phyloP scores from a whole-genome alignment of 1,140 invertebrate genomes.

The Neodiprion fabricii region DNA sequence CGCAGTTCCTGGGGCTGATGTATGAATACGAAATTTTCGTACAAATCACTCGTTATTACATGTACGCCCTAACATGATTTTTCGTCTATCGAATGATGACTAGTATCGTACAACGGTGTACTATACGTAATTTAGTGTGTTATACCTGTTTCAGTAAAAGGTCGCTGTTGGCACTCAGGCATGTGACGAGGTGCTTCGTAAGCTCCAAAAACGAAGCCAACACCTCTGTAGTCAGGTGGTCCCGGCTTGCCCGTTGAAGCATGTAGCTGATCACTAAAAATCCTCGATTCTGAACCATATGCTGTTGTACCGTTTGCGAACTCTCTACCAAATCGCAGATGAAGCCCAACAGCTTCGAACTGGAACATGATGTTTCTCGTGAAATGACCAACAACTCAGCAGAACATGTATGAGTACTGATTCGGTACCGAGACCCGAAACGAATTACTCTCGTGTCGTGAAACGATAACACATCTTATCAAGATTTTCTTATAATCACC shows the following conservation, averaged over 20 bases:
- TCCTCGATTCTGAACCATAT: constrained; percentile 97
- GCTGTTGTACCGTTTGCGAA: constrained; percentile 96
- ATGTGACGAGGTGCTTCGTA: constrained; percentile 96
- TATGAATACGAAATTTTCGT: no score
- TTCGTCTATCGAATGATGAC: no score
- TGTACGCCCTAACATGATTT: no score
- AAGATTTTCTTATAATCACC: constrained; percentile 64
- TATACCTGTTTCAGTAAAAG: constrained; percentile 92
- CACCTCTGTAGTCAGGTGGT: constrained; percentile 93
- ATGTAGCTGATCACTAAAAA: constrained; percentile 98
- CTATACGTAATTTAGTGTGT: constrained; percentile 27
- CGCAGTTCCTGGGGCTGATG: no score
- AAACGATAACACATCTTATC: constrained; percentile 15
- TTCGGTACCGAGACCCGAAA: no score
- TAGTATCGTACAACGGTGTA: no score
- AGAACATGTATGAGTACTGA: constrained; percentile 1
- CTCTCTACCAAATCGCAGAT: constrained; percentile 97
- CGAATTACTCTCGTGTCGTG: not conserved
- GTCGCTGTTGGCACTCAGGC: constrained; percentile 91
- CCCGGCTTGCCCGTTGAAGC: constrained; percentile 90
- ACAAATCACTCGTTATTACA: no score
- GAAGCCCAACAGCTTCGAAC: constrained; percentile 95
- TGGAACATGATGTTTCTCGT: constrained; percentile 59
- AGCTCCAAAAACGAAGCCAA: constrained; percentile 92
- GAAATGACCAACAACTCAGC: constrained; percentile 28